Evolutionary conservation across 2,113 vertebrate species (phyloP).

Genomic region (Suricata suricatta): DNA sequence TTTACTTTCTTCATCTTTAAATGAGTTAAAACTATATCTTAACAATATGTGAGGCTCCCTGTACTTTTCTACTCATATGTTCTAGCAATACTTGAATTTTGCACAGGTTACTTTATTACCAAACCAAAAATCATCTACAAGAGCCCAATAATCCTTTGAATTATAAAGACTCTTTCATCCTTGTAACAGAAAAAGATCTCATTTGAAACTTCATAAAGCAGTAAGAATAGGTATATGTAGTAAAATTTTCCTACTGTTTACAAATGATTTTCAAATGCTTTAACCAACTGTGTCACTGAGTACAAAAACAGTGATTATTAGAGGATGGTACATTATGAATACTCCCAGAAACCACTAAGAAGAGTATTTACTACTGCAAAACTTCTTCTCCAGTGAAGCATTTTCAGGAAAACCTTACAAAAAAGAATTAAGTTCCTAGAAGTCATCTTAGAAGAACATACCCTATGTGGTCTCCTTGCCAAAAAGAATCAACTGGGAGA

Average conservation of each 20-base stretch:
- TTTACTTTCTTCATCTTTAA: slow-evolving; percentile 1
- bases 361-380: not conserved
- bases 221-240: not conserved
- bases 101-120: not conserved
- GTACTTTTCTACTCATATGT: not conserved
- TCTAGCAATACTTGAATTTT: not conserved
- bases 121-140: not conserved
- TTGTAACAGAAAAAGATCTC: not conserved
- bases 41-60: not conserved
- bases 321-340: not conserved
- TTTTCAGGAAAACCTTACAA: not conserved
- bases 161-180: not conserved
- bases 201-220: not conserved
- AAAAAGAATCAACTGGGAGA: slow-evolving; percentile 4
- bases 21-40: not conserved
- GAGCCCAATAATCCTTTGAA: not conserved
- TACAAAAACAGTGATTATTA: not conserved
- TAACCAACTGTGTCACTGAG: not conserved
- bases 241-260: not conserved
- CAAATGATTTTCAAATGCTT: not conserved
- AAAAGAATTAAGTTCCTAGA: not conserved
- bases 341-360: not conserved
- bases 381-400: not conserved
- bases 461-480: slow-evolving; percentile 1
- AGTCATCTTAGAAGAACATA: not conserved